Conservation (phyloP, 2,888 invertebrate genomes). For the Heptascelio sp. region DNA sequence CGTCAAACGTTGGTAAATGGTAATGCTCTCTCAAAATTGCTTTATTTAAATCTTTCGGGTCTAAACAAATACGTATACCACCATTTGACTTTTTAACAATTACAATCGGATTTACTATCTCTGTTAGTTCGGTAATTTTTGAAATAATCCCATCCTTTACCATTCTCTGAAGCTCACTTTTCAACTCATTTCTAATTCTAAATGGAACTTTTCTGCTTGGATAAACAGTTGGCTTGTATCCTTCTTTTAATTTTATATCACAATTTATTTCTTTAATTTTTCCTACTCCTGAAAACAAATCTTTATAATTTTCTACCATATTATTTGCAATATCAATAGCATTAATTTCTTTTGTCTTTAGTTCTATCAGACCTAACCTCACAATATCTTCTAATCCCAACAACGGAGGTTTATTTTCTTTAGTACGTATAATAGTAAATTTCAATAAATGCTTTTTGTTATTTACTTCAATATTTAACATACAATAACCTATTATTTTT, state of each 20-base stretch:
- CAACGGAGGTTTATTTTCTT: conserved; percentile 18
- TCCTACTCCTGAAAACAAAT: conserved; percentile 48
- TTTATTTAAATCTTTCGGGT: conserved; percentile 75
- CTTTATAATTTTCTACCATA: not conserved
- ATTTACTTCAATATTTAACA: not conserved
- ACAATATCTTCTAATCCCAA: conserved; percentile 15
- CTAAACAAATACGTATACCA: conserved; percentile 75
- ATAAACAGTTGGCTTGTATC: conserved; percentile 12
- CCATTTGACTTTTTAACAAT: conserved; percentile 66
- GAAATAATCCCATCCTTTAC: conserved; percentile 45
- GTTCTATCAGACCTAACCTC: conserved; percentile 5
- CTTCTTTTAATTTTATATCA: conserved; percentile 57
- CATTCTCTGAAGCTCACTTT: conserved; percentile 41
- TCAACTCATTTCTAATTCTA: conserved; percentile 25
- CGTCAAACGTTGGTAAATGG: not conserved
- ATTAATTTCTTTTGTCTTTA: conserved; percentile 48
- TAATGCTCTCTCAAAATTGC: not conserved
- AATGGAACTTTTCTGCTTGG: conserved; percentile 50
- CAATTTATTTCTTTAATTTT: conserved; percentile 52
- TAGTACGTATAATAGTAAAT: not conserved
- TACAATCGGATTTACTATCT: conserved; percentile 64
- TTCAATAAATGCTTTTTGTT: conserved; percentile 8
- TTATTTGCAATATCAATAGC: not conserved
- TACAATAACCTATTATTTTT: no score
- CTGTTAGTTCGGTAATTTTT: conserved; percentile 59